Evolutionary conservation across 2,888 invertebrate genomes (phyloP).

Genomic region (Polyommatus icarus): DNA sequence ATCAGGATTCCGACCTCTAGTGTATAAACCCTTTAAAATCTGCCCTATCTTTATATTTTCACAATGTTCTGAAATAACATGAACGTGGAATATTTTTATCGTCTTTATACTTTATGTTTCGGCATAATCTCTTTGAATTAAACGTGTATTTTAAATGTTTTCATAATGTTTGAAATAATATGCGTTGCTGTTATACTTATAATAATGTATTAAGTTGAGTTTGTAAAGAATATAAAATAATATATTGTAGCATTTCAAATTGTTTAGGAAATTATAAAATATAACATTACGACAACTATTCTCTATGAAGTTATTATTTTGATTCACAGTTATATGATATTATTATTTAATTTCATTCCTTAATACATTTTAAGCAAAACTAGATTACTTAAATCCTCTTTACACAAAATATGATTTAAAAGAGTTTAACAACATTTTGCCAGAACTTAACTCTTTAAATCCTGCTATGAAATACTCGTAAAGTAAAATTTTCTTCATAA

Average conservation of each 20-base stretch:
- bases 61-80: background rate
- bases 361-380: too few relatives aligned
- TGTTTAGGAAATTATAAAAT: too few relatives aligned
- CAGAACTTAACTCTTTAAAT: background rate
- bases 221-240: too few relatives aligned
- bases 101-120: background rate
- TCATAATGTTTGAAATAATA: background rate
- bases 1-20: conserved; percentile 1
- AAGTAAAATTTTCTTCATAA: background rate
- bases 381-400: too few relatives aligned
- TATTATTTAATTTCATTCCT: too few relatives aligned
- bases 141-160: background rate
- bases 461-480: background rate
- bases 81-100: background rate
- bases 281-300: too few relatives aligned
- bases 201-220: background rate
- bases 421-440: background rate
- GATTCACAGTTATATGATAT: too few relatives aligned
- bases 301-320: too few relatives aligned
- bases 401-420: background rate
- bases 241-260: too few relatives aligned
- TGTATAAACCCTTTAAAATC: background rate
- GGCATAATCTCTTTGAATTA: background rate
- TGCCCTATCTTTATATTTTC: background rate
- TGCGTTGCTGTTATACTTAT: background rate